Base-by-base conservation (phyloP, 2,797 vertebrate genomes). In the Aselliscus stoliczkanus region DNA sequence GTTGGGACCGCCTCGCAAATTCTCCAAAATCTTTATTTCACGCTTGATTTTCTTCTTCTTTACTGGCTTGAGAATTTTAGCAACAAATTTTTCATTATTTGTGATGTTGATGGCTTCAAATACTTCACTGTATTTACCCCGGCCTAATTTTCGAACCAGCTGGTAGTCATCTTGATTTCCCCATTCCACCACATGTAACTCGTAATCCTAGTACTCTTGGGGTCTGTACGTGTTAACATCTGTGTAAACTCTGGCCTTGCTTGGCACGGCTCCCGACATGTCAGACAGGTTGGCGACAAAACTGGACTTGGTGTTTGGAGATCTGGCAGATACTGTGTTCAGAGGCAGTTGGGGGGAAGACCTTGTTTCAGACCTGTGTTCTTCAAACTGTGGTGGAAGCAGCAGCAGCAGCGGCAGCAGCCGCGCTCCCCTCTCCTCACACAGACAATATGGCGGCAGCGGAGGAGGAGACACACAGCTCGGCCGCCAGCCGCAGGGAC, bases 11-110 rank as follows among this genome's bases (percentile, higher is more conserved):
- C 99, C 99, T 98, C 99, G 98, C 97, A 99, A 98, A 97, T 99
- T 99, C 98, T 99, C 99, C 97, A 99, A 98, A 98, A 99, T 99
- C 98, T 99, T 99, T 98, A 99, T 99, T 99, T 99, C 99, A 98
- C 99, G 99, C 99, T 99, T 99, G 98, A 99, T 99, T 99, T 99
- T 99, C 99, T 99, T 99, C 99, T 99, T 99, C 98, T 99, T 99
- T 97, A 99, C 99, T 89, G 99, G 99, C 99, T 99, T 99, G 92
- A 99, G 99, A 98, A 99, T 99, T 99, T 99, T 99, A 98, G 99
- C 99, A 87, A 99, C 99, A 98, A 99, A 99, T 98, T 99, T 99
- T 98, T 99, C 99, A 96, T 99, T 99, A 99, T 99, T 99, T 98
- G 99, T 99, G 98, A 99, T 99, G 98, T 99, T 99, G 99, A 99